A percentile compares a stretch with the other conserved stretches of the same genome.
Evolutionary conservation across 1,140 invertebrate genomes (phyloP).

Genomic region (Megalopta genalis): DNA sequence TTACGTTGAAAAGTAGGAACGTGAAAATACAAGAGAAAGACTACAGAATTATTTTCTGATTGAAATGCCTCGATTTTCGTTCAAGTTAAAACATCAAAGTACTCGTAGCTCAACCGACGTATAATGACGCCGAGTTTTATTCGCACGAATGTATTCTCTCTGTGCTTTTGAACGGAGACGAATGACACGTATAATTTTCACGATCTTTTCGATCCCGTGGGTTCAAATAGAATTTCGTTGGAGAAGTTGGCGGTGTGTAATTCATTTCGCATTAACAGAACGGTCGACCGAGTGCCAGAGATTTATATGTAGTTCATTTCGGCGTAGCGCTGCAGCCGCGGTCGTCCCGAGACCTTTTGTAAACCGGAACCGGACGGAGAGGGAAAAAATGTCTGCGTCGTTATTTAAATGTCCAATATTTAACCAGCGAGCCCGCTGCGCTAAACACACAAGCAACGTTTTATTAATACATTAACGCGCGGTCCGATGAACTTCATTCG

Average conservation of each 20-base stretch:
- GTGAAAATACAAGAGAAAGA: too few species aligned
- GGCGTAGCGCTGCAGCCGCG: constrained; percentile 37
- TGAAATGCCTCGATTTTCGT: too few species aligned
- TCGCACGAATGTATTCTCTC: too few species aligned
- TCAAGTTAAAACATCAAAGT: too few species aligned
- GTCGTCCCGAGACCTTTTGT: not conserved
- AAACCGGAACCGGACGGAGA: not conserved
- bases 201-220: not conserved
- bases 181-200: too few species aligned
- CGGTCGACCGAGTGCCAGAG: constrained; percentile 27
- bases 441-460: constrained; percentile 13
- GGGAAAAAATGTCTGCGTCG: not conserved
- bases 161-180: too few species aligned
- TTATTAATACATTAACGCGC: not conserved
- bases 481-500: not conserved
- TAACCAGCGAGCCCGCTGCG: not conserved
- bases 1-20: too few species aligned
- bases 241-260: constrained; percentile 32
- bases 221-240: not conserved
- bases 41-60: too few species aligned
- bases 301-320: constrained; percentile 58
- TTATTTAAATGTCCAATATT: constrained; percentile 39
- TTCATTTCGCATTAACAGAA: constrained; percentile 62
- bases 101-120: too few species aligned
- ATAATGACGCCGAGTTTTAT: too few species aligned